Base-by-base conservation (phyloP, 2,888 invertebrate species). In the Eupithecia abbreviata region DNA sequence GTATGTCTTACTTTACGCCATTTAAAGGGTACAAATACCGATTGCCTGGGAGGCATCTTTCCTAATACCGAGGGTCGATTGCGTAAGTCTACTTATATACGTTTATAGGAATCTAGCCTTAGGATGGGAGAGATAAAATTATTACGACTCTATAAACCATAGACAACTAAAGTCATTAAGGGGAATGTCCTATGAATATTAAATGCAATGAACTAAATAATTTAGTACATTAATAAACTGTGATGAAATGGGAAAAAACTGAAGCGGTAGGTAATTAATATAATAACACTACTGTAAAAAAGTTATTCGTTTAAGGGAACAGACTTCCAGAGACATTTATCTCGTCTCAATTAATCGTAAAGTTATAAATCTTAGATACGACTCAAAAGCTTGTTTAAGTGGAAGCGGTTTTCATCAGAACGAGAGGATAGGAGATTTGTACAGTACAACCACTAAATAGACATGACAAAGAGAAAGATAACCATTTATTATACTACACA, bases 41-140 rank as follows among this genome's bases (percentile, higher is more conserved):
- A 81, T 80, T 77, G 75, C 76, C 49, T 68, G 78, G 75, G 79
- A 45, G 77, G 55, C n/a, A 66, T 55, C 66, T 10, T 30, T 12
- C 62, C 12, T 30, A 55, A 66, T 42, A 3, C 2, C 66, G 66
- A 42, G 42, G 66, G 42, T 3, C 66, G 41, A 15, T 42, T 66
- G 42, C 42, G 15, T 5, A 66, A 66, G 66, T 66, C 42, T 42
- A 62, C 30, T 66, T 42, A 42, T 42, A 42, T 42, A 66, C 66
- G 66, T 66, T 15, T 66, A 66, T 66, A 42, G 42, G 42, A 66
- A 62, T 74, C 62, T 71, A 47, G 43, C 51, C 42, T 30, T 49
- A 51, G 10, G 42, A 30, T 13, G 75, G 9, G 58, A 9, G 69
- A 70, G 66, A 70, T 78, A 67, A 78, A 75, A 71, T n/a, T 18